These are phyloP conservation scores for Phylloscopus collybita DNA, from an alignment of 2,797 vertebrate species.

Conservation along the genomic window DNA sequence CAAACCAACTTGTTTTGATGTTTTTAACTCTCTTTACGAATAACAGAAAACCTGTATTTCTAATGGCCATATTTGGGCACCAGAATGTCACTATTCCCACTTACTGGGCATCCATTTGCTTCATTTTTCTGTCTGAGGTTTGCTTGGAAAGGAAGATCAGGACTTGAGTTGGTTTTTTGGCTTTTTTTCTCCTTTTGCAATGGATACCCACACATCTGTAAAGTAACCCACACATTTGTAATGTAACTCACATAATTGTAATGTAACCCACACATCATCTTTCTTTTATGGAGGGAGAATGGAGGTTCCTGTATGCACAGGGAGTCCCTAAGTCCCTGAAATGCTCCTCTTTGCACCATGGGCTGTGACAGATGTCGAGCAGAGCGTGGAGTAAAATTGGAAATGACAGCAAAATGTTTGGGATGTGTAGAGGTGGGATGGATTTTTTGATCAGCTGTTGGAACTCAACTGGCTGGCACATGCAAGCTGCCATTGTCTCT, in stretches of 20 bases:
- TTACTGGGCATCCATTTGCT: not conserved
- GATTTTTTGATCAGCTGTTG: not conserved
- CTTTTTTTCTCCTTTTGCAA: not conserved
- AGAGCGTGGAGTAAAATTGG: rapidly evolving
- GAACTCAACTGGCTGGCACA: not conserved
- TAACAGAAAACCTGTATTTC: not conserved
- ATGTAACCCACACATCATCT: not conserved
- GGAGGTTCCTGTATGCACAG: not conserved
- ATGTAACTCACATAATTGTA: not conserved
- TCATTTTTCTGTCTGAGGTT: not conserved
- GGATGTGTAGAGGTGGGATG: not conserved
- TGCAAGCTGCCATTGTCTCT: not conserved
- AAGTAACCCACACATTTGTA: not conserved
- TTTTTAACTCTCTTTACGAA: not conserved
- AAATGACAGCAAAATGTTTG: not conserved
- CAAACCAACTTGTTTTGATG: not conserved
- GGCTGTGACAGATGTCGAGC: not conserved
- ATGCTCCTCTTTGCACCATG: not conserved
- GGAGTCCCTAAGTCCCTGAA: not conserved
- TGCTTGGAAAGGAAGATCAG: not conserved
- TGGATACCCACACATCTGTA: not conserved
- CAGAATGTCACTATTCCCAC: not conserved
- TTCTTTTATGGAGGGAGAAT: not conserved
- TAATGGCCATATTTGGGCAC: not conserved
- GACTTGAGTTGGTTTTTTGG: rapidly evolving